Evolutionary conservation across 2,888 invertebrate species (phyloP), one percentile per base, ranked within the genome.

Genomic region (Digitonthophagus gazella): DNA sequence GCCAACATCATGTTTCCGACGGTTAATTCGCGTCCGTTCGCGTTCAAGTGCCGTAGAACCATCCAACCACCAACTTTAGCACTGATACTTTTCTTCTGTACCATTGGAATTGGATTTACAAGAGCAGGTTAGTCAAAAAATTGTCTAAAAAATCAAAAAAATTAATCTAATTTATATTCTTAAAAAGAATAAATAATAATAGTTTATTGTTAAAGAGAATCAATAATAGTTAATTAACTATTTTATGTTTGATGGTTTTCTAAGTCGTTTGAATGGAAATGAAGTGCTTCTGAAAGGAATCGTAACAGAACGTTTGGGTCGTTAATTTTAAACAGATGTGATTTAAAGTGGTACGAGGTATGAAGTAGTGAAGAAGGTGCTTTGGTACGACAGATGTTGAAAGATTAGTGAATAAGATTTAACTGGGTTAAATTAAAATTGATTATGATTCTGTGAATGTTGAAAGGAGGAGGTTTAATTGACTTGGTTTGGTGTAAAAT

Each of bases 1-100:
- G 78, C 79, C 76, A 79, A 79, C 76, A 80, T 79, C 78, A 78
- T 76, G 79, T 79, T 78, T 73, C 77, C 77, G 11, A 44, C 6
- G 28, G n/a, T n/a, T n/a, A n/a, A n/a, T n/a, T 44, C 28, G 28
- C 28, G 28, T 8, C 28, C 11, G 6, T 75, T 77, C 76, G 76
- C 78, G 77, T 77, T 73, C 74, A n/a, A 61, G n/a, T 61, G 20
- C 18, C 70, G 71, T 76, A 76, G 76, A 77, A 76, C 72, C 56
- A 71, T 71, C 73, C 75, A n/a, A n/a, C 67, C 65, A 74, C 11
- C 28, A 3, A 44, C 28, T 8, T 44, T 44, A 11, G 28, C 11
- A 44, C 28, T 44, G 11, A 44, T 65, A 19, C 67, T 44, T 69
- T 73, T 65, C 58, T 68, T 58, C 58, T 68, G 58, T 54, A 58